phyloP scores from a whole-genome alignment of 2,888 invertebrate species.

The Acanthosepion lycidas region DNA sequence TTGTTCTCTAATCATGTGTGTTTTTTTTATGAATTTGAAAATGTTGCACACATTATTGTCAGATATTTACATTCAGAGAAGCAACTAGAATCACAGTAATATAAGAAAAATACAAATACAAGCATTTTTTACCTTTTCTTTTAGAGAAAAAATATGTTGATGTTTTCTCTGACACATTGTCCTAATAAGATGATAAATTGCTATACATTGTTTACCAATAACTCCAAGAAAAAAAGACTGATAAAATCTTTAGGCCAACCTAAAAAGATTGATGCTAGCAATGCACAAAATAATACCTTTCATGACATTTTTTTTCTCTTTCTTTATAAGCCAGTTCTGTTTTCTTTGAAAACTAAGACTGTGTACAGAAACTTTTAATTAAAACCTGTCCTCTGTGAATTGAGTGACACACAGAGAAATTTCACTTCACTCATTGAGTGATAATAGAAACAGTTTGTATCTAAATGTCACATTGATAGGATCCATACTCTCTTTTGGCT shows the following conservation, averaged over 20 bases:
- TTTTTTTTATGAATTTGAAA: neutral
- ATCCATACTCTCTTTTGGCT: no score
- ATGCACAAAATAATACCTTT: neutral
- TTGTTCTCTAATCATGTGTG: no score
- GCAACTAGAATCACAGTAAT: neutral
- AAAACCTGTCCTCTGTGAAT: neutral
- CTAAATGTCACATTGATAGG: neutral
- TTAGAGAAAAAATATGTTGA: neutral
- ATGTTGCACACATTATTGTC: neutral
- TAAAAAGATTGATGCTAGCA: neutral
- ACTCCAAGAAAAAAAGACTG: neutral
- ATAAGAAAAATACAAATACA: neutral
- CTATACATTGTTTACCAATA: slow-evolving; percentile 17
- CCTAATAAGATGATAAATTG: neutral
- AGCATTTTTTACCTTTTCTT: neutral
- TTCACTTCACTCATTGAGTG: neutral
- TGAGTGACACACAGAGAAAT: neutral
- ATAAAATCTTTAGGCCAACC: neutral
- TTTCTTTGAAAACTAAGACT: neutral
- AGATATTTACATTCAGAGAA: neutral
- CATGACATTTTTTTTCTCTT: neutral
- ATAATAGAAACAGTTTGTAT: neutral
- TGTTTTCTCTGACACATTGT: neutral
- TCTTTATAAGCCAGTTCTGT: neutral
- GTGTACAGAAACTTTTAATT: neutral